Conservation (phyloP, 2,888 invertebrate genomes). For the Odiellus spinosus region DNA sequence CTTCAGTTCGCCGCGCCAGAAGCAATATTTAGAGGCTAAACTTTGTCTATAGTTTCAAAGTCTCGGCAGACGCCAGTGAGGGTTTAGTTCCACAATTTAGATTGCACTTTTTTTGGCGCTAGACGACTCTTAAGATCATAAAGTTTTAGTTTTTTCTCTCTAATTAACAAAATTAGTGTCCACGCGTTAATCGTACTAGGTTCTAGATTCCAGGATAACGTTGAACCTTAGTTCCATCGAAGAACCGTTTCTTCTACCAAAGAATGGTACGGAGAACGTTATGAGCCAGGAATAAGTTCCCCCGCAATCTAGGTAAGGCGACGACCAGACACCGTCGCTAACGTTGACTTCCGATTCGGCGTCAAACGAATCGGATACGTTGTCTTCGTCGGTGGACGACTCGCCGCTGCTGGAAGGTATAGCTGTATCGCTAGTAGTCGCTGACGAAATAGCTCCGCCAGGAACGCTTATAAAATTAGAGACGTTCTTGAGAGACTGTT, state of each 20-base stretch:
- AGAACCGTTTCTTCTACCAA: background rate
- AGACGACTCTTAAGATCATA: too few species aligned
- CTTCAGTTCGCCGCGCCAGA: too few species aligned
- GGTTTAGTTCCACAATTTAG: too few species aligned
- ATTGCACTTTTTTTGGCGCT: too few species aligned
- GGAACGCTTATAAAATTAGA: background rate
- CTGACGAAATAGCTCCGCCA: background rate
- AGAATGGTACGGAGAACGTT: constrained; percentile 17
- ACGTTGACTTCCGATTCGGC: constrained; percentile 1
- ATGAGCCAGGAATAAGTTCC: constrained; percentile 15
- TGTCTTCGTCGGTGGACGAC: constrained; percentile 4
- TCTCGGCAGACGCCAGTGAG: too few species aligned
- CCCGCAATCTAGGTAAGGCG: constrained; percentile 17
- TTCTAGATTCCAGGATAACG: too few species aligned
- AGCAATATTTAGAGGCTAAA: too few species aligned
- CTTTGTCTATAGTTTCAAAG: too few species aligned
- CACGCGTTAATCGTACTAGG: too few species aligned
- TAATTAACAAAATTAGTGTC: too few species aligned
- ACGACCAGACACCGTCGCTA: constrained; percentile 11
- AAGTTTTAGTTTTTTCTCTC: too few species aligned
- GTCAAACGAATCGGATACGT: background rate
- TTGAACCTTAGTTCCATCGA: too few species aligned
- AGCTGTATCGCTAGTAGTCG: background rate
- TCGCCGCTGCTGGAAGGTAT: background rate
- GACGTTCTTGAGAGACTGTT: background rate